A percentile compares a stretch with the other conserved stretches of the same genome.
These are phyloP conservation scores for Temnothorax longispinosus DNA, from an alignment of 1,140 invertebrate genomes.

Conservation along the genomic window DNA sequence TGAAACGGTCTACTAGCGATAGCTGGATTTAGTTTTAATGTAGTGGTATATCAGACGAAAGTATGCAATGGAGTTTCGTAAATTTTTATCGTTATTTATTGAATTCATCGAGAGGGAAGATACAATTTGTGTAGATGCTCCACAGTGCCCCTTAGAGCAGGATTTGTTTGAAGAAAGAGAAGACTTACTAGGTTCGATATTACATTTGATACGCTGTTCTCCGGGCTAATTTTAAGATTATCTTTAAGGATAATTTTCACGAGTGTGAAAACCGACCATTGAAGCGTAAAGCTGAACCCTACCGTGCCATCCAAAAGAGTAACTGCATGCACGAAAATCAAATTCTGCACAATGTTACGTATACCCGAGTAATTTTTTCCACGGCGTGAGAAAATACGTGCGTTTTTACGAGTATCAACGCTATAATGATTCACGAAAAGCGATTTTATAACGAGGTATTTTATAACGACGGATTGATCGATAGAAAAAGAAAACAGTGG, in stretches of 20 bases:
- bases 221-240: slow-evolving; percentile 25
- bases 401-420: background rate
- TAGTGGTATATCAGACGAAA: slow-evolving; percentile 1
- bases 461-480: background rate
- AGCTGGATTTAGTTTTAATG: slow-evolving; percentile 18
- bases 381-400: background rate
- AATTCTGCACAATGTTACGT: slow-evolving; percentile 21
- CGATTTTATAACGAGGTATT: slow-evolving; percentile 3
- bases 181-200: slow-evolving; percentile 4
- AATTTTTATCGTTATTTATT: slow-evolving; percentile 34
- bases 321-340: background rate
- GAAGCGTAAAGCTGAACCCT: background rate
- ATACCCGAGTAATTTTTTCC: background rate
- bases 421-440: background rate
- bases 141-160: background rate
- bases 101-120: background rate
- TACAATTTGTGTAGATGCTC: background rate
- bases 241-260: slow-evolving; percentile 7
- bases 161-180: background rate
- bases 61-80: slow-evolving; percentile 6
- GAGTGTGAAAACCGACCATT: background rate
- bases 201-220: background rate
- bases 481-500: background rate
- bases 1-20: background rate
- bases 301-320: slow-evolving; percentile 38